Base-by-base conservation (phyloP, 2,797 vertebrate species). In the Acomys russatus region DNA sequence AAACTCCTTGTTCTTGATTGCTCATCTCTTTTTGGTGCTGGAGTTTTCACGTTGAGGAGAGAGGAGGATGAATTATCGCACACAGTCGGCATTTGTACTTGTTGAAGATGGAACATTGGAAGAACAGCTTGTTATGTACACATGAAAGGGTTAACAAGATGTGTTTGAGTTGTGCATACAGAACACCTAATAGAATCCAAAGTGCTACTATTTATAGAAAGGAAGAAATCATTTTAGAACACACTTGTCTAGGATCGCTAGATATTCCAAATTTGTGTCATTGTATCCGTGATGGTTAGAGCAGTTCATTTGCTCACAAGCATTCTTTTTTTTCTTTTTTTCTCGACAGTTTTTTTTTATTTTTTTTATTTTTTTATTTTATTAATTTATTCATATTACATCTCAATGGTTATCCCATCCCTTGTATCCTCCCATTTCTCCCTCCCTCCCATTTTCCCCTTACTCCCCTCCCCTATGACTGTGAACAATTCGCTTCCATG, bases 151-250 rank as follows among this genome's bases (percentile, higher is more conserved):
- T 78, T 63, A 94, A 90, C 56, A 96, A 61, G 92, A 35, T 49
- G 70, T 86, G 30, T 25, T 91, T 82, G 88, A 94, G 73, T 83
- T 92, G 3, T 64, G 15, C 86, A 35, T 54, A 68, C 18, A 93
- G 49, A 93, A 88, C 49, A 94, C 61, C 38, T 35, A 91, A 51
- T 92, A 63, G 87, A 90, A 92, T 92, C 30, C 6, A 88, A 86
- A 95, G 71, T 91, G 22, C 20, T 54, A 61, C 83, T 90, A 95
- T 90, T 94, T 93, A 86, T 76, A 96, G 64, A 92, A 95, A 94
- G 54, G 30, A 88, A 84, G 23, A 93, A 54, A 59, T 71, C 22
- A 61, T 85, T 68, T 85, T 68, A 94, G 66, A 92, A 91, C 49
- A 44, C 64, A 33, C 35, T 92, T 15, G 77, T 87, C 44, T 90